Evolutionary conservation across 1,140 invertebrate species (phyloP).

Genomic region (Leguminivora glycinivorella): DNA sequence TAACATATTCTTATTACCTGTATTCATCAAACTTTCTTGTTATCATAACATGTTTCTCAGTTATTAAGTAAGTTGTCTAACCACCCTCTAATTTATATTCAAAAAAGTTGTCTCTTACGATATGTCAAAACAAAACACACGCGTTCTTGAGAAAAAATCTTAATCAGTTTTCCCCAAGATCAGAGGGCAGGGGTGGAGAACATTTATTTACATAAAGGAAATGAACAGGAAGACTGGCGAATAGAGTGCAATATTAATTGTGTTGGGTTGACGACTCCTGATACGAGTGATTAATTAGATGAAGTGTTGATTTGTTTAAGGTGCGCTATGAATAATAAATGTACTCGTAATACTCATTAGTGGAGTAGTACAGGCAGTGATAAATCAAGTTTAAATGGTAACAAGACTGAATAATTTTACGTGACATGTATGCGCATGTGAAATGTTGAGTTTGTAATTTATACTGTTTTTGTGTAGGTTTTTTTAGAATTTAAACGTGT

Average conservation of each 20-base stretch:
- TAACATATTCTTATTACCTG: not conserved
- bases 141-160: conserved; percentile 19
- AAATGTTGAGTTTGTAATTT: not conserved
- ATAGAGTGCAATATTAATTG: conserved; percentile 28
- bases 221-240: conserved; percentile 27
- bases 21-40: not conserved
- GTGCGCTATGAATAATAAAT: conserved; percentile 17
- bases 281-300: conserved; percentile 26
- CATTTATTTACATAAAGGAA: conserved; percentile 30
- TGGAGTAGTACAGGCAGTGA: not conserved
- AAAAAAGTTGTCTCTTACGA: conserved; percentile 9
- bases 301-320: conserved; percentile 15
- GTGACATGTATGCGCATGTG: not conserved
- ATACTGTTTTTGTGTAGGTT: too few species aligned
- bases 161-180: conserved; percentile 23
- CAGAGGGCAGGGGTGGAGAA: conserved; percentile 28
- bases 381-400: conserved; percentile 9
- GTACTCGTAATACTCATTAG: not conserved
- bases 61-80: not conserved
- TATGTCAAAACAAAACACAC: conserved; percentile 27
- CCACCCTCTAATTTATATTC: not conserved
- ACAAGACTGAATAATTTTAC: not conserved
- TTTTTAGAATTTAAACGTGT: not conserved
- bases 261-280: conserved; percentile 23
- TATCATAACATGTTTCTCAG: not conserved